Evolutionary conservation across 2,888 invertebrate genomes (phyloP), one percentile per base, ranked within the genome.

Genomic region (Formica aserva): DNA sequence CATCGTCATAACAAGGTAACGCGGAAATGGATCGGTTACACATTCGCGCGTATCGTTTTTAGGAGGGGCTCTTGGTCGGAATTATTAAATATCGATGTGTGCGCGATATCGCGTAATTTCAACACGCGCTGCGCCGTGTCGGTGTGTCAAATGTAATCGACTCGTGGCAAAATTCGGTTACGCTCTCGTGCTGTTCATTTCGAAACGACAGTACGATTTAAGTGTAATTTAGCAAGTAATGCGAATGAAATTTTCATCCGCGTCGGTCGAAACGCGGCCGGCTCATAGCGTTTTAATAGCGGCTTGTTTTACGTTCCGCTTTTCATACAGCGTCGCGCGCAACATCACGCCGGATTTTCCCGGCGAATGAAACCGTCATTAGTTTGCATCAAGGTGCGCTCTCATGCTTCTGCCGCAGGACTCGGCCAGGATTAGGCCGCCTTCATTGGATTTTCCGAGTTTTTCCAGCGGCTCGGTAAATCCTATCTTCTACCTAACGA

Each of bases 401-500:
- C 85, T 82, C 76, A 38, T 41, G 32, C 22, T 32, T 6, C 32
- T 35, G 45, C 63, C 76, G 80, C 81, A 75, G 81, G 84, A 91
- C 92, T 92, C 91, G 88, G 87, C 92, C 92, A 90, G 92, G 93
- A 94, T 94, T 94, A 93, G 91, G 91, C 84, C 89, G 67, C 80
- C 88, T 88, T 86, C 90, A 89, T 88, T 88, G 90, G 90, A 90
- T 91, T 91, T 87, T 74, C 87, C 87, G 85, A 91, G 91, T 92
- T 92, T 92, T 92, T 91, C 89, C 91, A 82, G 83, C 85, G 84
- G 88, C 88, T 91, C 91, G 89, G 91, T 86, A 93, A 94, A 94
- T 94, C 93, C 94, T 86, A 91, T 93, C 91, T 93, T 91, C 93
- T 91, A 41, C 65, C 90, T 94, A 94, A 94, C 94, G 94, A 94